Evolutionary conservation across 2,888 invertebrate species (phyloP).

Genomic region (Imbricaverruca yamaguchii): DNA sequence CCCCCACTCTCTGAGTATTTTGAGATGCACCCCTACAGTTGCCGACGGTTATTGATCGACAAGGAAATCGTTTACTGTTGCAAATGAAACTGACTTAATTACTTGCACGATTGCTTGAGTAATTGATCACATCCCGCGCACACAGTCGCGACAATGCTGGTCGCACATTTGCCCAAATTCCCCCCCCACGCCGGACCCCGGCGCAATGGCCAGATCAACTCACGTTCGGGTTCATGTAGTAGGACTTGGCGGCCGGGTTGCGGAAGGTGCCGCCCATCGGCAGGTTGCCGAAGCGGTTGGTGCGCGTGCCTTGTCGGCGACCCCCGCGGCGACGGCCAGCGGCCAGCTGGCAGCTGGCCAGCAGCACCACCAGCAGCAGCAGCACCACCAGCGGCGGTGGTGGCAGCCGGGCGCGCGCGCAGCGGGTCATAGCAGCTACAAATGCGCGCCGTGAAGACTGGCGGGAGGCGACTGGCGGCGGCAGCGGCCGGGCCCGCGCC

Average conservation of each 20-base stretch:
- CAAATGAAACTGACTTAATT: no score
- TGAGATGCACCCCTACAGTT: no score
- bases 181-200: background rate
- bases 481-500: no score
- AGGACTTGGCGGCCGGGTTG: constrained; percentile 29
- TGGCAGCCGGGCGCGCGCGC: constrained; percentile 19
- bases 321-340: background rate
- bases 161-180: no score
- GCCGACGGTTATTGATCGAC: no score
- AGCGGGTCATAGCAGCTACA: constrained; percentile 20
- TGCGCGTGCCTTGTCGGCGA: background rate
- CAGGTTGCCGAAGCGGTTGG: constrained; percentile 9
- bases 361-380: constrained; percentile 26
- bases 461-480: no score
- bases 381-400: constrained; percentile 24
- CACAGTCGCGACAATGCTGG: no score
- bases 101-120: no score
- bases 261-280: constrained; percentile 31
- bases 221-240: constrained; percentile 32
- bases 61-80: no score
- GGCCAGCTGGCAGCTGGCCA: constrained; percentile 3
- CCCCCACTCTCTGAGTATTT: no score
- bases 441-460: no score
- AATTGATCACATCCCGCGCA: no score
- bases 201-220: background rate